Percentiles rank a stretch among this genome's conserved stretches.
Conservation (phyloP, 2,888 invertebrate species). For the Drosophila histrio region DNA sequence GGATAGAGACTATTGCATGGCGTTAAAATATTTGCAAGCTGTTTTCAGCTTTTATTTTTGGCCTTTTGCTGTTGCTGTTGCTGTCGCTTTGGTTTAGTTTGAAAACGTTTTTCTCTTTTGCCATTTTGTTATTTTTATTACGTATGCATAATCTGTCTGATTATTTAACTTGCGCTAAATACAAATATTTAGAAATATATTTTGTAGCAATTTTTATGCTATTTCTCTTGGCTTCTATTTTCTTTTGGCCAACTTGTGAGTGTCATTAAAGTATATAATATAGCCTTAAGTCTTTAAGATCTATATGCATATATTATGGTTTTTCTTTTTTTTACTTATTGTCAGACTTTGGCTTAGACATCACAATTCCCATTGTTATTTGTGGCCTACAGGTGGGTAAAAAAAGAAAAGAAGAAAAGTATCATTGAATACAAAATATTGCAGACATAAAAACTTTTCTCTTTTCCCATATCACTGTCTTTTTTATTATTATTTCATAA, state of each 20-base stretch:
- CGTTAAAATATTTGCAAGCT: constrained; percentile 70
- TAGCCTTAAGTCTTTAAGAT: constrained; percentile 42
- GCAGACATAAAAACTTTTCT: constrained; percentile 4
- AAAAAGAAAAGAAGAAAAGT: constrained; percentile 8
- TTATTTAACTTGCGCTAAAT: constrained; percentile 80
- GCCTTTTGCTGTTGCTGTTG: constrained; percentile 37
- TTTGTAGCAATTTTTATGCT: constrained; percentile 68
- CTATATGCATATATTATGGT: constrained; percentile 29
- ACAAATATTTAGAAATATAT: constrained; percentile 78
- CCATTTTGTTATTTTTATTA: constrained; percentile 61
- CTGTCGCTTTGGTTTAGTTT: constrained; percentile 44
- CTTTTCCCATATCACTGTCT: constrained; percentile 15
- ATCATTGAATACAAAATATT: constrained; percentile 19
- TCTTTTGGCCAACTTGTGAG: constrained; percentile 45
- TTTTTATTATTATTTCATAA: constrained; percentile 21
- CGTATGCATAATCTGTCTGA: constrained; percentile 74
- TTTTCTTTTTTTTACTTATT: constrained; percentile 29
- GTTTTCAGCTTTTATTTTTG: constrained; percentile 59
- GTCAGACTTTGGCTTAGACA: constrained; percentile 45
- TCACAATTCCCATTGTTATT: constrained; percentile 44
- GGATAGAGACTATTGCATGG: constrained; percentile 41
- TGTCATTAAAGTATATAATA: constrained; percentile 64
- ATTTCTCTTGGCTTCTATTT: constrained; percentile 68
- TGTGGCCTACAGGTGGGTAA: constrained; percentile 51
- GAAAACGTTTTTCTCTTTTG: constrained; percentile 30